Evolutionary conservation across 2,888 invertebrate genomes (phyloP), one percentile per base, ranked within the genome.

Genomic region (Drosophila merina): DNA sequence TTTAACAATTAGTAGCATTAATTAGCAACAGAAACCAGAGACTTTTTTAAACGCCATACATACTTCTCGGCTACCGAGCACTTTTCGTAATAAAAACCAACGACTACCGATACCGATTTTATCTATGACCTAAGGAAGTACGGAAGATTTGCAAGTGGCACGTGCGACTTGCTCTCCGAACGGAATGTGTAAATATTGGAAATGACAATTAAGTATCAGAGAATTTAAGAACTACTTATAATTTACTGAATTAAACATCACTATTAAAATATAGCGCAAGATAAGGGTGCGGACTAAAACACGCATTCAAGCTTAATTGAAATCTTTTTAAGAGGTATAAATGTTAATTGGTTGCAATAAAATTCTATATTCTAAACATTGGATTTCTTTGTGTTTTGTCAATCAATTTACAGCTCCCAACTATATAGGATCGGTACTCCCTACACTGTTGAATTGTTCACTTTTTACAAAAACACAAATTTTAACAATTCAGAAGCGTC

Each of bases 321-420:
- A 54, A 28, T 42, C 36, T 57, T 56, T 74, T 12, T 75, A 55
- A 68, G 75, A 72, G 57, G 59, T 70, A 66, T 63, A 44, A 60
- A 76, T 67, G 62, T 78, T 80, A 63, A 83, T 80, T 76, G 78
- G 81, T 75, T 84, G 70, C 77, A 81, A 81, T 85, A 81, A 85
- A 85, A 71, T 62, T 56, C 33, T 59, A 20, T 69, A 62, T 25
- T 56, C 42, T 52, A 31, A 5, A 12, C n/a, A 31, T 45, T 57
- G 4, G 14, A 45, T 26, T 49, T 20, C 26, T 7, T 10, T 12
- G 28, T 26, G 51, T 20, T 33, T 54, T 40, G 6, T 2, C 20
- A 28, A 28, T 5, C 0, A 28, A 28, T 20, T 55, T 47, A 12
- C 30, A 42, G 26, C 6, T 28, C 28, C 28, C 28, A 28, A 28